A percentile compares a stretch with the other conserved stretches of the same genome.
Evolutionary conservation across 2,888 invertebrate species (phyloP).

Genomic region (Alentia gelatinosa): DNA sequence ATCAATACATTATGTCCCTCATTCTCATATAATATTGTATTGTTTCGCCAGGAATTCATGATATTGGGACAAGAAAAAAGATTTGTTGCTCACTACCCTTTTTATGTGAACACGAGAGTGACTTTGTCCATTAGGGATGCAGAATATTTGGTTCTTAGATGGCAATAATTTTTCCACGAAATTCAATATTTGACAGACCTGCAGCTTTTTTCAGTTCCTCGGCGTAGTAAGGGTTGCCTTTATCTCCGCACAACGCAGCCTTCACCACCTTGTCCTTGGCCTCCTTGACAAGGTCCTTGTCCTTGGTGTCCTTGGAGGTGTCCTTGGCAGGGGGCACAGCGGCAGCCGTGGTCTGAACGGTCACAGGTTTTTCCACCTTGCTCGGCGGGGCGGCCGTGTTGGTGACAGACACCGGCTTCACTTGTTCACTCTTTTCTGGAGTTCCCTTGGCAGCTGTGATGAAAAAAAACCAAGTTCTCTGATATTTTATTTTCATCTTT

Average conservation of each 20-base stretch:
- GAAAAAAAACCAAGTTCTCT: too few relatives aligned
- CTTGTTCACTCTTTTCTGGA: neutral
- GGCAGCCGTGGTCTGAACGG: neutral
- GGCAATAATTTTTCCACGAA: too few relatives aligned
- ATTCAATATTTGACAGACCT: neutral
- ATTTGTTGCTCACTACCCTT: too few relatives aligned
- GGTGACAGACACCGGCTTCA: neutral
- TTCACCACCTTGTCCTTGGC: neutral
- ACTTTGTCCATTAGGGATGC: too few relatives aligned
- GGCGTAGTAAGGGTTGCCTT: conserved; percentile 57
- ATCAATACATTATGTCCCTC: too few relatives aligned
- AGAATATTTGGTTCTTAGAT: too few relatives aligned
- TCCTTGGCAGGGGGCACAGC: neutral
- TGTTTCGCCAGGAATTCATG: too few relatives aligned
- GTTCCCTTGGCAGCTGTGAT: neutral
- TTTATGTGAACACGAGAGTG: too few relatives aligned
- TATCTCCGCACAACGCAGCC: conserved; percentile 35
- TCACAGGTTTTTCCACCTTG: neutral
- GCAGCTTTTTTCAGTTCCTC: conserved; percentile 50
- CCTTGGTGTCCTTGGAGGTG: too few relatives aligned
- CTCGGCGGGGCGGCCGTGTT: neutral
- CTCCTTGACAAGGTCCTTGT: neutral
- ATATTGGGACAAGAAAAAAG: too few relatives aligned
- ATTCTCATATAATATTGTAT: too few relatives aligned
- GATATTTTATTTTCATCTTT: too few relatives aligned